These are phyloP conservation scores for Drosophila lini DNA, from an alignment of 1,140 invertebrate species.

Conservation along the genomic window DNA sequence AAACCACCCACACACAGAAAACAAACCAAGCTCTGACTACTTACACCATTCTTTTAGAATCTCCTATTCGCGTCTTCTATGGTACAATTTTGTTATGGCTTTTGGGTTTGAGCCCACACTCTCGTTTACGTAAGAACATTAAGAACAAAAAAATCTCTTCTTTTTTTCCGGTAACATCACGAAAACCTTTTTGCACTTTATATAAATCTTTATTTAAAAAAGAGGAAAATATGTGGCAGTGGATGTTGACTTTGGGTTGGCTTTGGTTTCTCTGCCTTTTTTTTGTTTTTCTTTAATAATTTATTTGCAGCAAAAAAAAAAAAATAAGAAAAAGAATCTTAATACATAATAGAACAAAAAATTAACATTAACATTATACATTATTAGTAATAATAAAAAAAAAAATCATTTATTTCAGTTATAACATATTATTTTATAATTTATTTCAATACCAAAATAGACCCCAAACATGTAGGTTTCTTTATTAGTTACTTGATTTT, in stretches of 20 bases:
- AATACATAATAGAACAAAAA: no score
- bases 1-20: neutral
- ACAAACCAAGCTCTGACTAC: neutral
- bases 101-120: slow-evolving; percentile 2
- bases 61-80: neutral
- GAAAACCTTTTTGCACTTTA: slow-evolving; percentile 5
- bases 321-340: neutral
- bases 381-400: neutral
- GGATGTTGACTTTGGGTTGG: slow-evolving; percentile 2
- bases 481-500: neutral
- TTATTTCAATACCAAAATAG: neutral
- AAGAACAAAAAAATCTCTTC: neutral
- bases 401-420: neutral
- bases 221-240: neutral
- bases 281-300: neutral
- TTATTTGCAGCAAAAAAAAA: neutral
- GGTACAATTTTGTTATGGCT: neutral
- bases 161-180: neutral
- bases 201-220: slow-evolving; percentile 11
- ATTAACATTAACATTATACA: no score
- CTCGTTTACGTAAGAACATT: neutral
- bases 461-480: neutral
- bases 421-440: no score
- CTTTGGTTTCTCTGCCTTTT: neutral
- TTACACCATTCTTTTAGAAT: neutral